Base-by-base conservation (phyloP, 2,113 vertebrate species). In the Acanthochromis polyacanthus region DNA sequence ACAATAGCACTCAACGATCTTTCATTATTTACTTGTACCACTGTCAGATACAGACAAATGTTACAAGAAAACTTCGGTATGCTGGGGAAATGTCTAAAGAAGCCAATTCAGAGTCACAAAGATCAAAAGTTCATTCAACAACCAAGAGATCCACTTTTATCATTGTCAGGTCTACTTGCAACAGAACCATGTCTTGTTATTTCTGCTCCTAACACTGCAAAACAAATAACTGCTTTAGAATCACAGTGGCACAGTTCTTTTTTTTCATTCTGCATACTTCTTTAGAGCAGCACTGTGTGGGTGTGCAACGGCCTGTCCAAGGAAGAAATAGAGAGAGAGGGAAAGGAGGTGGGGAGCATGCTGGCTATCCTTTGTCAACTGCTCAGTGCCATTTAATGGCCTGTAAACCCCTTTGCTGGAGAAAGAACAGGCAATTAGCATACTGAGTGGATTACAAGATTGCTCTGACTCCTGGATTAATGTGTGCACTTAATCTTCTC, bases 361-460 rank as follows among this genome's bases (percentile, higher is more conserved):
- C 59, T 82, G 90, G 89, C 90, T 85, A 85, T 91, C 80, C 86
- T 90, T 93, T 94, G 90, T 93, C 92, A 92, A 92, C 91, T 86
- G 83, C 89, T 91, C 90, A 88, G 89, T 89, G 87, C 90, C 92
- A 92, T 93, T 94, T 90, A 94, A 94, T 91, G 92, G 89, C 85
- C 89, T 90, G 91, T 93, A 91, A 93, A 93, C 84, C 81, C 85
- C 80, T 87, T 90, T 92, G 89, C 88, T 79, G 72, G 79, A 81
- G 87, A 93, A 92, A 94, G 88, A 93, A 92, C 82, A 92, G 89
- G 87, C 90, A 93, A 93, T 95, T 94, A 94, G 89, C 92, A 94
- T 89, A 93, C 86, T 85, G 90, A 93, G 93, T 94, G 93, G 91
- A 94, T 94, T 94, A 94, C 92, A 92, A 81, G 86, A 93, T 90